Percentiles rank a stretch among this genome's conserved stretches.
Evolutionary conservation across 2,888 invertebrate species (phyloP).

Genomic region (Drosophila stalkeri): DNA sequence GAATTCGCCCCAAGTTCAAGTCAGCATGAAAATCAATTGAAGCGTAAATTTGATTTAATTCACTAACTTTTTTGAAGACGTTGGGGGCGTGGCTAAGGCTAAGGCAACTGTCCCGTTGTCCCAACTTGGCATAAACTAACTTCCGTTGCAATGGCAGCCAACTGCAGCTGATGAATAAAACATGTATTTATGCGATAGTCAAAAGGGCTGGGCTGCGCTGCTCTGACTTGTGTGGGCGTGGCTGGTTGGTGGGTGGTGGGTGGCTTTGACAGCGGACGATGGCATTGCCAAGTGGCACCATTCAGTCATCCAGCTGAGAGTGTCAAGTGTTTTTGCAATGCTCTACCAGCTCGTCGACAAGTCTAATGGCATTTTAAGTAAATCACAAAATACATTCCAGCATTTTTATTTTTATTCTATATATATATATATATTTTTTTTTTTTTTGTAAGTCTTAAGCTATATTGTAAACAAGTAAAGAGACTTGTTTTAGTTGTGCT

Average conservation of each 20-base stretch:
- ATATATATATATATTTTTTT: no score
- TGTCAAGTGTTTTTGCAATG: conserved; percentile 59
- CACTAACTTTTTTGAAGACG: conserved; percentile 54
- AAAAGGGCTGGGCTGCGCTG: neutral
- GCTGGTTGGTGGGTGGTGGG: no score
- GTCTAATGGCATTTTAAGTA: conserved; percentile 71
- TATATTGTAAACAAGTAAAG: conserved; percentile 1
- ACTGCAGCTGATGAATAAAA: conserved; percentile 73
- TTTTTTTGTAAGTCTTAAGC: conserved; percentile 1
- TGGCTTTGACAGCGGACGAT: neutral
- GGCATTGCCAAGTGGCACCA: conserved; percentile 42
- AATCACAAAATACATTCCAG: conserved; percentile 45
- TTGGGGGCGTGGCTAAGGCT: conserved; percentile 32
- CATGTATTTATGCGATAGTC: conserved; percentile 69
- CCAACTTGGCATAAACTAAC: conserved; percentile 68
- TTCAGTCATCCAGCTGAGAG: conserved; percentile 58
- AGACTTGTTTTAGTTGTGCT: neutral
- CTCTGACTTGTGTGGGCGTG: neutral
- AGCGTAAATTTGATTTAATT: conserved; percentile 74
- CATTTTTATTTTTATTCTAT: conserved; percentile 9
- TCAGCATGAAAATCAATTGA: conserved; percentile 70
- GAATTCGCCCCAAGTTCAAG: conserved; percentile 37
- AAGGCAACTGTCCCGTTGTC: conserved; percentile 13
- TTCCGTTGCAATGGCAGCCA: conserved; percentile 63
- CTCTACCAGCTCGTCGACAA: conserved; percentile 48